Evolutionary conservation across 1,140 invertebrate species (phyloP), one percentile per base, ranked within the genome.

Genomic region (Drosophila pachea): DNA sequence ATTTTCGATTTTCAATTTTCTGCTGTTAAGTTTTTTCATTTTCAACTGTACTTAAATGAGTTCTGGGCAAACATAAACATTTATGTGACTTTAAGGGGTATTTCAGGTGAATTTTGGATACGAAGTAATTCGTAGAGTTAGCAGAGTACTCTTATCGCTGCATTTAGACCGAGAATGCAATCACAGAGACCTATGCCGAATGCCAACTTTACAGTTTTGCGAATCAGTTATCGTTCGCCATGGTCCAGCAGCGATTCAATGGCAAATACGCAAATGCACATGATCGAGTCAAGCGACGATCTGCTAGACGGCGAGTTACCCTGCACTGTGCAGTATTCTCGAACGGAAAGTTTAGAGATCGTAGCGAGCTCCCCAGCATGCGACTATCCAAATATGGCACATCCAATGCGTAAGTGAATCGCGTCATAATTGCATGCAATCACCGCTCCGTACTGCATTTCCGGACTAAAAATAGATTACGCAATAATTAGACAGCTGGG

Each of bases 401-500:
- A 40, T 9, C 32, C 4, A 32, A 4, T 32, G n/a, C 31, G 14
- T 33, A 14, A 14, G 7, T 43, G 11, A 5, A 33, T 40, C 7
- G 42, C 9, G 43, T 33, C 33, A 45, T 7, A 33, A 16, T 33
- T 56, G 7, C 12, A 45, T 32, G 47, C 52, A 52, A 47, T 45
- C 50, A 65, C 65, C 47, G 48, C 31, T 36, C 12, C 4, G 4
- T 11, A 50, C 36, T 22, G 16, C 5, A 7, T 8, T 43, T 58
- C 43, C 32, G 6, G 2, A 43, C 47, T 56, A 61, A 66, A 76
- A 52, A 68, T 68, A 79, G 33, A 48, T 59, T 67, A 65, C 12
- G 48, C 45, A 68, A 77, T 74, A 82, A 77, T 82, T 82, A 62
- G 74, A 64, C 77, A 81, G 74, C 70, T 77, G 77, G 58, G 45